A percentile compares a stretch with the other conserved stretches of the same genome.
phyloP scores from a whole-genome alignment of 2,888 invertebrate species.

The Xanthia icteritia region DNA sequence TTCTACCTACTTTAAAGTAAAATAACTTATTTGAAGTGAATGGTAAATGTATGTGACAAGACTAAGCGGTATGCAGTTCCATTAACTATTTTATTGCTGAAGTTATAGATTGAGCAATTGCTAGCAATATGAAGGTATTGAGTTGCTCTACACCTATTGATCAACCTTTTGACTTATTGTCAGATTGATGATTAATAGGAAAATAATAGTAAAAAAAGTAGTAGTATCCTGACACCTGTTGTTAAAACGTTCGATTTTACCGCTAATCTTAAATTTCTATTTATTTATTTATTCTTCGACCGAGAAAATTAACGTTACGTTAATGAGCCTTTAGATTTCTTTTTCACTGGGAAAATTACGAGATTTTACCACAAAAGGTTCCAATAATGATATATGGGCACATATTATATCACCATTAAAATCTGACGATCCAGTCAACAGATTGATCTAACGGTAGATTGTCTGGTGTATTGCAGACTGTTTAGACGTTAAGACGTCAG shows the following conservation, averaged over 20 bases:
- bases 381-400: neutral
- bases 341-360: neutral
- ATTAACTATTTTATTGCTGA: neutral
- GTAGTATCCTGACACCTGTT: neutral
- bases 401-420: constrained; percentile 12
- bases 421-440: constrained; percentile 25
- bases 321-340: neutral
- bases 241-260: neutral
- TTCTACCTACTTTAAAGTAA: neutral
- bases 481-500: constrained; percentile 56
- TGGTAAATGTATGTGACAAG: neutral
- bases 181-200: neutral
- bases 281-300: neutral
- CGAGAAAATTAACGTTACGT: neutral
- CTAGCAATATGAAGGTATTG: no score
- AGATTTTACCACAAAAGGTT: neutral
- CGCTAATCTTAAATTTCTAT: neutral
- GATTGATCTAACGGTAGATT: constrained; percentile 41
- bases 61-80: neutral
- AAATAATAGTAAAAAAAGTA: no score
- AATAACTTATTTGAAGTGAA: neutral
- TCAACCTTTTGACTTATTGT: neutral
- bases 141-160: neutral
- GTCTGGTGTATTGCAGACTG: constrained; percentile 2
- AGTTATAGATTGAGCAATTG: neutral